Evolutionary conservation across 2,797 vertebrate species (phyloP).

Genomic region (Pangasius macronema): DNA sequence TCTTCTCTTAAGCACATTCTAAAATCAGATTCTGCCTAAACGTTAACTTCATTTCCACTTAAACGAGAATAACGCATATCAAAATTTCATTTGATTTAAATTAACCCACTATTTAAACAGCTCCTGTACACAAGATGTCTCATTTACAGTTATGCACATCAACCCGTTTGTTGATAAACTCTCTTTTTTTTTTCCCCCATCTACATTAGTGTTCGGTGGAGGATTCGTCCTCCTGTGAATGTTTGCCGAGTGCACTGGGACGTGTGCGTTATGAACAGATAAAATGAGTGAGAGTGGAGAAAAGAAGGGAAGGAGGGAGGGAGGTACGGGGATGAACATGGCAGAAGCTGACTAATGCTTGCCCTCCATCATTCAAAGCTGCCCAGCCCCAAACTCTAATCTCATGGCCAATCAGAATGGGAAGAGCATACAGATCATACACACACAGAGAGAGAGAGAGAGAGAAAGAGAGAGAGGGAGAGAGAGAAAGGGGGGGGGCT

Average conservation of each 20-base stretch:
- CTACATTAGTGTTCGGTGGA: constrained; percentile 53
- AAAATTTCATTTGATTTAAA: constrained; percentile 63
- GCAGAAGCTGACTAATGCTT: constrained; percentile 44
- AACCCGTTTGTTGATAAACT: constrained; percentile 47
- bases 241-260: constrained; percentile 48
- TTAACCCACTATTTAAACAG: constrained; percentile 54
- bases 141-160: constrained; percentile 54
- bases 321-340: constrained; percentile 59
- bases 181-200: constrained; percentile 37
- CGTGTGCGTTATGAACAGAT: constrained; percentile 43
- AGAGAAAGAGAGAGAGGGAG: constrained; percentile 23
- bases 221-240: constrained; percentile 45
- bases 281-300: constrained; percentile 39
- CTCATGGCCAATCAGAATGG: constrained; percentile 34
- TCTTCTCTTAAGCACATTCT: constrained; percentile 50
- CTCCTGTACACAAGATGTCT: constrained; percentile 57
- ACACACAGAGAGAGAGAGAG: constrained; percentile 16
- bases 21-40: constrained; percentile 46
- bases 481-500: constrained; percentile 42
- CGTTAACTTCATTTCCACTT: constrained; percentile 16
- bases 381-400: constrained; percentile 67
- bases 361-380: constrained; percentile 58
- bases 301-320: background rate
- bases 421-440: constrained; percentile 12
- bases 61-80: constrained; percentile 45